A percentile compares a stretch with the other conserved stretches of the same genome.
Evolutionary conservation across 2,888 invertebrate genomes (phyloP).

Genomic region (Phyllotreta cruciferae): DNA sequence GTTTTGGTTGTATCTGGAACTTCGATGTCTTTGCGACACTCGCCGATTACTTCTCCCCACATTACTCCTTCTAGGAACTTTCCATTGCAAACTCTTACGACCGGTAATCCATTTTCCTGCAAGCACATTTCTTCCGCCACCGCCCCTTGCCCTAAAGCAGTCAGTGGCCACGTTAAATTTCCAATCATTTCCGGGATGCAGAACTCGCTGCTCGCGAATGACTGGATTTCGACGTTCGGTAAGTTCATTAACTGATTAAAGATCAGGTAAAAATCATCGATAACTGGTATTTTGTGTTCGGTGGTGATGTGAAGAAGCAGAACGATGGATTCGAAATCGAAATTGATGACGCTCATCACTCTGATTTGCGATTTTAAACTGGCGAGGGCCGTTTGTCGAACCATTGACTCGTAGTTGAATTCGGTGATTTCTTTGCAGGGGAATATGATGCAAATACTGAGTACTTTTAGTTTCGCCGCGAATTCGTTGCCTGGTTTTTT

Average conservation of each 20-base stretch:
- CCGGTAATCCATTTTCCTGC: conserved; percentile 65
- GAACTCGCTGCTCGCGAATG: conserved; percentile 49
- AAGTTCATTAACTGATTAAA: conserved; percentile 18
- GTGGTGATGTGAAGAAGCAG: conserved; percentile 61
- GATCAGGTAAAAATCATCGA: conserved; percentile 35
- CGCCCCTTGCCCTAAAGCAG: conserved; percentile 62
- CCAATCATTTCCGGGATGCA: conserved; percentile 50
- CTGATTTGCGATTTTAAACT: conserved; percentile 37
- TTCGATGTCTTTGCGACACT: conserved; percentile 40
- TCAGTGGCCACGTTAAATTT: conserved; percentile 60
- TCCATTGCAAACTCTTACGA: conserved; percentile 66
- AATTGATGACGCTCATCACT: conserved; percentile 65
- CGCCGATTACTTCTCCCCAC: conserved; percentile 62
- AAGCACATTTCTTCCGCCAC: conserved; percentile 67
- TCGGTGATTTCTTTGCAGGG: conserved; percentile 24
- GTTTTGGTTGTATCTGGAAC: conserved; percentile 40
- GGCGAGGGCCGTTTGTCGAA: background rate
- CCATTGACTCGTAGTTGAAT: conserved; percentile 14
- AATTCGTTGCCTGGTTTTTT: conserved; percentile 49
- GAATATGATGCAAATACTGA: conserved; percentile 45
- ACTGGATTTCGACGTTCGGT: conserved; percentile 34
- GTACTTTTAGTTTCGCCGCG: conserved; percentile 51
- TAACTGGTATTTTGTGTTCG: conserved; percentile 9
- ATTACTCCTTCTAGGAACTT: conserved; percentile 65
- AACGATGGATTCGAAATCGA: conserved; percentile 51